Conservation (phyloP, 1,140 invertebrate genomes). For the Brachionus asplanchnoidis region DNA sequence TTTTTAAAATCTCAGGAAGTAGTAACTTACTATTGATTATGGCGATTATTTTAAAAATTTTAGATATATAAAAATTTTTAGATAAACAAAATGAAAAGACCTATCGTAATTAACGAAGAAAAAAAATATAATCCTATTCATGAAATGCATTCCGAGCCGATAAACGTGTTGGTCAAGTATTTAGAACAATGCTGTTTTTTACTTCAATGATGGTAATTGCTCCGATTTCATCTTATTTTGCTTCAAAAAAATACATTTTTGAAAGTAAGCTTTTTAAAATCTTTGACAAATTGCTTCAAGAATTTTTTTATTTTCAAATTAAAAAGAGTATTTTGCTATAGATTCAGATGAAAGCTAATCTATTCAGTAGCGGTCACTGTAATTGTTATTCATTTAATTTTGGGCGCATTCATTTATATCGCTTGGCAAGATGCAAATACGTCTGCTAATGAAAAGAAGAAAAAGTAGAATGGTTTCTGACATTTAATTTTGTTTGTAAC, state of each 20-base stretch:
- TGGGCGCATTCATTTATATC: slow-evolving; percentile 37
- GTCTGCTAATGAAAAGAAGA: slow-evolving; percentile 19
- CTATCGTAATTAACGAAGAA: background rate
- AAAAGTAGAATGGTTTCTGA: background rate
- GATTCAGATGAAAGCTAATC: slow-evolving; percentile 22
- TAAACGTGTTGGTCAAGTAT: slow-evolving; percentile 26
- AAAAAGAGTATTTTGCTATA: slow-evolving; percentile 26
- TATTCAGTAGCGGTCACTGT: slow-evolving; percentile 1
- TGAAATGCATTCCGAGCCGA: slow-evolving; percentile 35
- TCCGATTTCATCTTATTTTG: slow-evolving; percentile 35
- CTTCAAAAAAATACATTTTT: slow-evolving; percentile 30
- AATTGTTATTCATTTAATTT: slow-evolving; percentile 27
- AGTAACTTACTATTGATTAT: background rate
- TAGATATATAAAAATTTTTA: background rate
- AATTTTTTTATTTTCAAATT: background rate
- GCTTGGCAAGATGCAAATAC: slow-evolving; percentile 35
- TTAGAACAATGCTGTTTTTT: slow-evolving; percentile 36
- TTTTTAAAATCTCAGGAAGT: background rate
- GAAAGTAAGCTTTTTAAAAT: slow-evolving; percentile 11
- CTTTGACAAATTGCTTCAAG: background rate
- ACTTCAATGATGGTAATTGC: slow-evolving; percentile 29
- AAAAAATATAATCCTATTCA: background rate
- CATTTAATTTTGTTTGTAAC: background rate
- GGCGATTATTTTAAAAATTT: background rate
- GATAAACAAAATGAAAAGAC: background rate